Evolutionary conservation across 2,797 vertebrate species (phyloP), one percentile per base, ranked within the genome.

Genomic region (Neosalanx taihuensis): DNA sequence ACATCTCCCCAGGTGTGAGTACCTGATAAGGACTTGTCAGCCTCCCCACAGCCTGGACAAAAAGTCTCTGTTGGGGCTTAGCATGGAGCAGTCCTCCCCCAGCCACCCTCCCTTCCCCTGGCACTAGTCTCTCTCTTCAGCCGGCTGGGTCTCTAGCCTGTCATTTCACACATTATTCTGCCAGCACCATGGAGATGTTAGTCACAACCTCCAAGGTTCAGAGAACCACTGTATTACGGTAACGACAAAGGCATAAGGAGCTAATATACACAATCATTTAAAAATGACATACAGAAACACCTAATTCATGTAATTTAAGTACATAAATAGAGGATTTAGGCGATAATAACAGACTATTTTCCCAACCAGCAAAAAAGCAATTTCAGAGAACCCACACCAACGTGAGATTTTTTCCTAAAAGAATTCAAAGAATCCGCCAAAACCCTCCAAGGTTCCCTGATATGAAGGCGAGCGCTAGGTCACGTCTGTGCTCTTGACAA

Each of bases 121-220:
- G 2, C 37, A 46, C 57, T 10, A n/a, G 63, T 18, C 63, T 5
- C n/a, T 41, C 29, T 18, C 31, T n/a, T 7, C n/a, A 15, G 5
- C 61, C 18, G 33, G 61, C 61, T 18, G 61, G 61, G 31, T 63
- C 31, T 18, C 29, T 18, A n/a, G 31, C 18, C 61, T 63, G 31
- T 33, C 30, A 31, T 31, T 17, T 31, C 29, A 17, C 61, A 63
- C 7, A 1, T 63, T 18, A 35, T 9, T 18, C 33, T 63, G 30
- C 20, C 61, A 46, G 10, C 41, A 31, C 3, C 61, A 63, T 63
- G 12, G 60, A 17, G 30, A 41, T 78, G 61, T 66, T 70, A 78
- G 74, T 73, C 69, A 69, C 59, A 60, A 37, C 59, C 57, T 53
- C 68, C 31, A 51, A 65, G 60, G 72, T 51, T 13, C 41, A 46